Conservation (phyloP, 2,888 invertebrate species). For the Elysia crispata region DNA sequence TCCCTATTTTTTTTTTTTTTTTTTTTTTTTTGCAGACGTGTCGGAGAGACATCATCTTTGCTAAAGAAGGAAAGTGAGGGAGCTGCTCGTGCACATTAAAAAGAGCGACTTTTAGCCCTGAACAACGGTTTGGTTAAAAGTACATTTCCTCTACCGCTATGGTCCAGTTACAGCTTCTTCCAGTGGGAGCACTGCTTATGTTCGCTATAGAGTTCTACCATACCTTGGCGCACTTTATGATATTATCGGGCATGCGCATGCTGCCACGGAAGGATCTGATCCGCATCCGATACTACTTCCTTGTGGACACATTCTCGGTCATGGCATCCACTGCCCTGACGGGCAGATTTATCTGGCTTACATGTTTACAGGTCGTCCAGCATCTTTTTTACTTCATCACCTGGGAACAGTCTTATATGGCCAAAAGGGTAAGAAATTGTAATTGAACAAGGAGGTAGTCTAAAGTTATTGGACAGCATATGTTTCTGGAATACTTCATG, state of each 20-base stretch:
- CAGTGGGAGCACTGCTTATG: constrained; percentile 50
- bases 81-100: not conserved
- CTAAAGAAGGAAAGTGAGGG: no score
- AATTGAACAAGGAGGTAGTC: no score
- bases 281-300: constrained; percentile 67
- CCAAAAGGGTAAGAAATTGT: constrained; percentile 63
- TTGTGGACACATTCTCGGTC: constrained; percentile 67
- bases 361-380: constrained; percentile 64
- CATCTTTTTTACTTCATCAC: constrained; percentile 68
- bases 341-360: constrained; percentile 65
- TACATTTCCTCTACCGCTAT: no score
- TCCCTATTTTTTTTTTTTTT: no score
- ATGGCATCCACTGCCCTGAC: constrained; percentile 64
- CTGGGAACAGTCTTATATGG: constrained; percentile 67
- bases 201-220: constrained; percentile 69
- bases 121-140: not conserved
- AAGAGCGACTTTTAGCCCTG: not conserved
- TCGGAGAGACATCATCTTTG: no score
- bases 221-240: constrained; percentile 62
- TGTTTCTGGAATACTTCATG: no score
- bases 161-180: constrained; percentile 10
- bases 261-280: constrained; percentile 71
- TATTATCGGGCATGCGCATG: constrained; percentile 67
- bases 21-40: no score
- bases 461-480: no score